Evolutionary conservation across 2,797 vertebrate species (phyloP).

Genomic region (Steatocranus sp.): DNA sequence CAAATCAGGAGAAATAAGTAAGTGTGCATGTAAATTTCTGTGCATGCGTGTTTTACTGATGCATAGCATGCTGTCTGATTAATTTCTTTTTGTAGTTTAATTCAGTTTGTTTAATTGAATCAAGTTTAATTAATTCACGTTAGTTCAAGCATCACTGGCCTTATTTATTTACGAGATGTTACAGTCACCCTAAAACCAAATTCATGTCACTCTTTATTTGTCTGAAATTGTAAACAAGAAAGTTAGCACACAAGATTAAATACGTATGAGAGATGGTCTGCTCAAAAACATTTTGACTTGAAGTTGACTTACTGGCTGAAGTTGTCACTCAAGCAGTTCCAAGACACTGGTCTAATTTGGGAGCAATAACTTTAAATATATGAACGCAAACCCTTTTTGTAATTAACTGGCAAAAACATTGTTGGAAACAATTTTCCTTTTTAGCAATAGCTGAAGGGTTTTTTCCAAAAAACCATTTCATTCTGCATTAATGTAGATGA

Average conservation of each 20-base stretch:
- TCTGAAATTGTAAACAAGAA: background rate
- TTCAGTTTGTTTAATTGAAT: background rate
- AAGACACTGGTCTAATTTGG: slow-evolving; percentile 11
- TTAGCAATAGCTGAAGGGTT: slow-evolving; percentile 27
- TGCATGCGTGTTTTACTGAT: background rate
- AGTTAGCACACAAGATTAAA: background rate
- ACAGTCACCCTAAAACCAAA: background rate
- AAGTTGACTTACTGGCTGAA: background rate
- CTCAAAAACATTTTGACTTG: background rate
- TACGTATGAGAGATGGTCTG: background rate
- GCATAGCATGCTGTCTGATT: background rate
- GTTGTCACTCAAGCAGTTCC: background rate
- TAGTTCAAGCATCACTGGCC: background rate
- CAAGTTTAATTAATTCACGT: background rate
- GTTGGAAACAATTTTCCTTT: slow-evolving; percentile 10
- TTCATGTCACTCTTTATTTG: background rate
- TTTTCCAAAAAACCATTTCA: slow-evolving; percentile 19
- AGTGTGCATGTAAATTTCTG: background rate
- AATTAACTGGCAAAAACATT: slow-evolving; percentile 29
- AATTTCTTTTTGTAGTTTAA: background rate
- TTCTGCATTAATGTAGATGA: slow-evolving; percentile 43
- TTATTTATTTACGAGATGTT: background rate
- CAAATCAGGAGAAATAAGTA: background rate
- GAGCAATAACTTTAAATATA: slow-evolving; percentile 5
- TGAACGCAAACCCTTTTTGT: slow-evolving; percentile 7